Conservation (phyloP, 35 echinoderm and acorn worm genomes). For the Diadema setosum region DNA sequence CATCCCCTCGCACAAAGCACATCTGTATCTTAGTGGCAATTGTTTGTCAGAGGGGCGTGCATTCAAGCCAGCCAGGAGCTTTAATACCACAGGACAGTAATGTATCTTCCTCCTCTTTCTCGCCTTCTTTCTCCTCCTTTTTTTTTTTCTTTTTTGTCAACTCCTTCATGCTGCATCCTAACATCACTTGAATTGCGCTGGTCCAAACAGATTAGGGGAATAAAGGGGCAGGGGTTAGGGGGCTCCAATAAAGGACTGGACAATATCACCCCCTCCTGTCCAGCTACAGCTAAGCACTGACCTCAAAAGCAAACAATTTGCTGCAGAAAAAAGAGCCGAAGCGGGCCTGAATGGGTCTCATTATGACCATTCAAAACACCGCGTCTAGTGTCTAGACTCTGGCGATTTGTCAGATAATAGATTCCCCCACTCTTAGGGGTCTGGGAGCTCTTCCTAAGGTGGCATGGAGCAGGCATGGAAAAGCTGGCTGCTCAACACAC, state of each 20-base stretch:
- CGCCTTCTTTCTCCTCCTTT: background rate
- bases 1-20: background rate
- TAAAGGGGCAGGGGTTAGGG: background rate
- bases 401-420: slow-evolving; percentile 15
- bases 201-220: slow-evolving; percentile 12
- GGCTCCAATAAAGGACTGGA: background rate
- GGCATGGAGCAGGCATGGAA: too few species aligned
- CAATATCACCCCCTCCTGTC: background rate
- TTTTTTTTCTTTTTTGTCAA: background rate
- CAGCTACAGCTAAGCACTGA: background rate
- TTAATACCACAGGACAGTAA: too few species aligned
- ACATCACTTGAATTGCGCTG: background rate
- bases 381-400: slow-evolving; percentile 7
- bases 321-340: background rate
- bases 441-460: too few species aligned
- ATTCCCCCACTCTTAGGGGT: background rate
- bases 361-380: background rate
- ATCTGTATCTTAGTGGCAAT: background rate
- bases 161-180: too few species aligned
- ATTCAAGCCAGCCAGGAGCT: too few species aligned
- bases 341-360: background rate
- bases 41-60: too few species aligned
- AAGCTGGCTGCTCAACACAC: background rate
- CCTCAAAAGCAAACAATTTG: slow-evolving; percentile 29
- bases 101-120: background rate